Base-by-base conservation (phyloP, 2,888 invertebrate species). In the Ypsolopha sequella region DNA sequence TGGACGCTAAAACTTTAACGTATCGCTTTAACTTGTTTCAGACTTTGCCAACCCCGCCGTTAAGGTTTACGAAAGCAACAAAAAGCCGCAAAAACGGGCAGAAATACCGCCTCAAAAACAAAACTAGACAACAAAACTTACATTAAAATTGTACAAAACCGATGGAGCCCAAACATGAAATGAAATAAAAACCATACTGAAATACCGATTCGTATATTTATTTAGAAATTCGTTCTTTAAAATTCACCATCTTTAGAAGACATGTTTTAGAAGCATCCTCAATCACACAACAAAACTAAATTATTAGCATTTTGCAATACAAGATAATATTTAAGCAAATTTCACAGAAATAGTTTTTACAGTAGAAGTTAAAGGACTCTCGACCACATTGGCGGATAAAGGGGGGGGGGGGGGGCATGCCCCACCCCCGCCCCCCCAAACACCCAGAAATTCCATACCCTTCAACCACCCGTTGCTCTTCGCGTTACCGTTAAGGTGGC, bases 141-240 rank as follows among this genome's bases (percentile, higher is more conserved):
- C 2, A 24, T 2, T 24, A 4, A 43, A 13, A 6, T 43, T 6
- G 8, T 7, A 43, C 13, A 24, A 43, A 43, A 14, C 13, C 13
- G 13, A 43, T 6, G 8, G 13, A 43, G 9, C 46, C 53, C 52
- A 51, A 56, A 53, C 53, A 52, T 52, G 14, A 47, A 51, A 47
- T 45, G 39, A 50, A 50, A 52, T 41, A 38, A 48, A 56, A 56
- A 52, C 50, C 53, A 61, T 59, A 59, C 58, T 62, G 58, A 59
- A 59, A 46, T 55, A 49, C 56, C 54, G 52, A 51, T 58, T 58
- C 59, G 55, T 61, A 57, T 60, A 51, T 58, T 57, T 7, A 55
- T 52, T 50, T 41, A 52, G 55, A 53, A 56, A 56, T 54, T 53
- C 9, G 24, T 43, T 9, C 24, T 43, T 7, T 11, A 4, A 24